Evolutionary conservation across 2,797 vertebrate genomes (phyloP), one percentile per base, ranked within the genome.

Genomic region (Coregonus sp.): DNA sequence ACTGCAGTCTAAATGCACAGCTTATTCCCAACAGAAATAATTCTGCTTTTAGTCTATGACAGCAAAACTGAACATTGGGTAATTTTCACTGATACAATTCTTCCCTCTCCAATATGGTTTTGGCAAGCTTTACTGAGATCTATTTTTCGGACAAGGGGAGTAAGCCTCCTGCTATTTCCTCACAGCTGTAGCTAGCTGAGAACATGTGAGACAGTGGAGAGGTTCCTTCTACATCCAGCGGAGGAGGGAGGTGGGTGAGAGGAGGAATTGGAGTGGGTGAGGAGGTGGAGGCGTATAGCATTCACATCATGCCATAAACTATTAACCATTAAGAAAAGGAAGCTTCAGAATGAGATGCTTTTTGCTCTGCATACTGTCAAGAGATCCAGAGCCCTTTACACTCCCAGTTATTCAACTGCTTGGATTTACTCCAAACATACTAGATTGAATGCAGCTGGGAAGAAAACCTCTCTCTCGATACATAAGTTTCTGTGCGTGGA

Each of bases 401-500:
- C 63, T 51, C 50, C 29, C 65, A 63, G 25, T 66, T 31, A 66
- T 66, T 66, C 14, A 66, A 15, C 18, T n/a, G 35, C 68, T 40
- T 40, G n/a, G 35, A 29, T 50, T 71, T 5, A 71, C 40, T 71
- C 69, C 47, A 71, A 71, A 77, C 67, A 72, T 25, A 25, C 25
- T 25, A 25, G 14, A 29, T 31, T 31, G 29, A 29, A 31, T 12
- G 11, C 20, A n/a, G 61, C 20, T 31, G 12, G 31, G 31, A 66
- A 66, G 12, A 31, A 66, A 66, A 33, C 29, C 63, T 66, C 63
- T n/a, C 25, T 71, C 54, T n/a, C 69, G 54, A 85, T 91, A 81
- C 88, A 92, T 91, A 86, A 81, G 90, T 92, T 92, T 90, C 86
- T 86, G 80, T 78, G 74, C 50, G 79, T 78, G 77, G 15, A 85